Base-by-base conservation (phyloP, 2,888 invertebrate genomes). In the Incurvaria masculella region DNA sequence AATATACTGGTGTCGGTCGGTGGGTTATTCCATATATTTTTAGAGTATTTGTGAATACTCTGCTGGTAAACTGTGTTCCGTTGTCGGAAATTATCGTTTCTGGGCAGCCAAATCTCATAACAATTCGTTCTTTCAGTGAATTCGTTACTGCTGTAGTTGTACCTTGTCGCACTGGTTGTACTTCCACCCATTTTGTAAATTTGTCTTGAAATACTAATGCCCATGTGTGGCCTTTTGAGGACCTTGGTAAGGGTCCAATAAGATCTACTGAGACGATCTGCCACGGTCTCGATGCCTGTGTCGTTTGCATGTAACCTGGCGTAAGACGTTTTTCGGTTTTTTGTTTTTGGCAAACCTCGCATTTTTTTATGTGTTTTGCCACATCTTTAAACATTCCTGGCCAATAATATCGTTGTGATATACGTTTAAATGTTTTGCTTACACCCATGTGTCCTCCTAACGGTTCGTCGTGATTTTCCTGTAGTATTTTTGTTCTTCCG, bases 171-270 rank as follows among this genome's bases (percentile, higher is more conserved):
- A 61, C 41, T 1, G 58, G 55, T 17, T 42, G 42, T 1, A 54
- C 40, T 21, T 57, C 52, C 1, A 54, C 48, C 53, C 55, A 57
- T 47, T 57, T 60, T 5, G 57, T 55, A 46, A 59, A 60, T 16
- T 55, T 53, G 41, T 62, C 61, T 21, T 56, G 54, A 5, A 59
- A 53, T 16, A 60, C 57, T 10, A 61, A 42, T 10, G 59, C 46
- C 33, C 53, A 57, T 2, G 21, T 46, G 47, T 59, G 54, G 8
- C 59, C 59, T 21, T 48, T 38, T 2, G 48, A 48, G 4, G 48
- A 48, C 11, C 48, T 5, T 3, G 44, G 48, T 44, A 48, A 20
- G 2, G 48, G 48, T n/a, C 48, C 48, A 6, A 48, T 48, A 6
- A 48, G 18, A 21, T 48, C 48, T 3, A 39, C 39, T 1, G 44